These are phyloP conservation scores for Amphimallon solstitiale DNA, from an alignment of 2,888 invertebrate species.

Conservation along the genomic window DNA sequence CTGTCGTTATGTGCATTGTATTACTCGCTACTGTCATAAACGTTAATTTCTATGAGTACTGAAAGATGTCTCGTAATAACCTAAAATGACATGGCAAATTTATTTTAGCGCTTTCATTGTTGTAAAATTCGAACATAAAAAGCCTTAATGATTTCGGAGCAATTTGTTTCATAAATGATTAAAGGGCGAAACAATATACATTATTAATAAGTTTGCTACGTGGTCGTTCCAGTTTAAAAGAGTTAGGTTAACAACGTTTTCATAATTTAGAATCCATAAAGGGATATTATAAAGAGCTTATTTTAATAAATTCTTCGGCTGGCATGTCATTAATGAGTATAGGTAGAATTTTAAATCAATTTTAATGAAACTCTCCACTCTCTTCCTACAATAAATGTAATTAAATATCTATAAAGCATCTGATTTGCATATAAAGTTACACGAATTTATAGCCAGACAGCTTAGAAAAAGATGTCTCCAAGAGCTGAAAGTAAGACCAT, in stretches of 20 bases:
- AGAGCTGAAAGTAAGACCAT: no score
- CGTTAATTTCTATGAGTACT: constrained; percentile 28
- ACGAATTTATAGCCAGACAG: no score
- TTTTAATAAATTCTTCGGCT: no score
- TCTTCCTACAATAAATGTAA: no score
- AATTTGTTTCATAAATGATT: constrained; percentile 10
- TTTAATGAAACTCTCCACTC: no score
- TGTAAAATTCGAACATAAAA: constrained; percentile 7
- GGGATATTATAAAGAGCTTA: no score
- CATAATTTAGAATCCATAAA: neutral
- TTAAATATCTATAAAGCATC: no score
- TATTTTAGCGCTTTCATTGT: constrained; percentile 24
- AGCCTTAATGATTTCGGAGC: constrained; percentile 12
- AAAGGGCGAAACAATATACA: constrained; percentile 1
- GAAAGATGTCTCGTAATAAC: constrained; percentile 28
- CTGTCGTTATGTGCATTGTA: constrained; percentile 27
- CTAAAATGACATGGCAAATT: constrained; percentile 20
- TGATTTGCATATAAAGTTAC: no score
- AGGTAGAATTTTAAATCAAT: no score
- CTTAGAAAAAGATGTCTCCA: no score
- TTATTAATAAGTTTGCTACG: constrained; percentile 16
- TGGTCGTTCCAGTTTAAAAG: neutral
- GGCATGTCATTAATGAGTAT: no score
- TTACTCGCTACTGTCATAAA: constrained; percentile 25
- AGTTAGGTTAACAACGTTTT: neutral